Percentiles rank a stretch among this genome's conserved stretches.
These are phyloP conservation scores for Entomobrya multifasciata DNA, from an alignment of 2,888 invertebrate species.

Conservation along the genomic window DNA sequence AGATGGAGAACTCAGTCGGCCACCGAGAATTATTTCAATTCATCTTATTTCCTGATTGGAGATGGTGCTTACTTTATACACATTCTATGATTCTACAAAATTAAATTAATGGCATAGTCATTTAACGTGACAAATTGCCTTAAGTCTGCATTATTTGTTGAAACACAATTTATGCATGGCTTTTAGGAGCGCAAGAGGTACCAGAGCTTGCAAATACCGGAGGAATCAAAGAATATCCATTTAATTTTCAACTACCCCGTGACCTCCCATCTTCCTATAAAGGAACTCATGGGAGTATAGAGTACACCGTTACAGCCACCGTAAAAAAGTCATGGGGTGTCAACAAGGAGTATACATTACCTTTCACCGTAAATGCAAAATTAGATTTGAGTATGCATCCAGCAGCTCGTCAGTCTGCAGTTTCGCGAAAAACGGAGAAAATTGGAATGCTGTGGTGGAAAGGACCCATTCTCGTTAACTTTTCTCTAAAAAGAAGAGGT, in stretches of 20 bases:
- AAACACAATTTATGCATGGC: not conserved
- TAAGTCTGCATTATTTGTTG: too few species aligned
- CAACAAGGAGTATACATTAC: slow-evolving; percentile 54
- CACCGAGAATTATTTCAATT: slow-evolving; percentile 65
- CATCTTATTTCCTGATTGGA: slow-evolving; percentile 64
- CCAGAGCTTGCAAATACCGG: slow-evolving; percentile 47
- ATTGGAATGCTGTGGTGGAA: slow-evolving; percentile 71
- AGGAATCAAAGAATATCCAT: slow-evolving; percentile 65
- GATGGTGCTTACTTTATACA: slow-evolving; percentile 45
- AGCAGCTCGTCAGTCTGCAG: slow-evolving; percentile 56
- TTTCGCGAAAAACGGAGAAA: slow-evolving; percentile 51
- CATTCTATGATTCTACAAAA: not conserved
- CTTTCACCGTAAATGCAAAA: slow-evolving; percentile 65
- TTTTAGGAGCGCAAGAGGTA: slow-evolving; percentile 52
- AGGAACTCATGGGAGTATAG: slow-evolving; percentile 69
- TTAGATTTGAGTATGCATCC: slow-evolving; percentile 53
- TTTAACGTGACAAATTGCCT: too few species aligned
- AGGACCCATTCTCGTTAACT: slow-evolving; percentile 65
- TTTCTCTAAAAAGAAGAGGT: slow-evolving; percentile 52
- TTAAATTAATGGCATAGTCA: too few species aligned
- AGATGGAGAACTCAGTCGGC: not conserved
- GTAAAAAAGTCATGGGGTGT: slow-evolving; percentile 68
- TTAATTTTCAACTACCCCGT: slow-evolving; percentile 61
- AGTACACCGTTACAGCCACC: slow-evolving; percentile 66
- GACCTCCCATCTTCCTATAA: slow-evolving; percentile 70